Conservation (phyloP, 2,888 invertebrate genomes). For the Cryptus armator region DNA sequence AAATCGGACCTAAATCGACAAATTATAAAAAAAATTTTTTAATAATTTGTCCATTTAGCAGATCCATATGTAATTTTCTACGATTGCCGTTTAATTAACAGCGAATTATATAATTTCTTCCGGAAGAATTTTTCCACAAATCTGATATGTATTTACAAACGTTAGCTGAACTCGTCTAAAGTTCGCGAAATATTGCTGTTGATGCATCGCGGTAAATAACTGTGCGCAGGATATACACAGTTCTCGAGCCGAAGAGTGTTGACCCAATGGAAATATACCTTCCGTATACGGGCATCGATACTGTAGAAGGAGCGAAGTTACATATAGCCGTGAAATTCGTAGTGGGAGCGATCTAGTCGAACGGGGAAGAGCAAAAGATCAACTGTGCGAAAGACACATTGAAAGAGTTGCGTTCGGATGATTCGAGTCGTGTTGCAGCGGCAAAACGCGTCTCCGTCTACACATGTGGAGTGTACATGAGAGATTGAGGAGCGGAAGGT, state of each 20-base stretch:
- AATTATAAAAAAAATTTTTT: no score
- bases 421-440: not conserved
- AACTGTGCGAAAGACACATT: not conserved
- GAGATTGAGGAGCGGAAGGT: conserved; percentile 32
- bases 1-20: no score
- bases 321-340: not conserved
- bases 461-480: not conserved
- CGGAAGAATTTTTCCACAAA: not conserved
- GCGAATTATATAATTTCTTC: not conserved
- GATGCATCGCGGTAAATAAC: conserved; percentile 12
- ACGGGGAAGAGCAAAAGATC: not conserved
- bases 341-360: not conserved
- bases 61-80: not conserved
- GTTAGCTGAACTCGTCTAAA: not conserved
- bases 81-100: not conserved
- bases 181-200: not conserved
- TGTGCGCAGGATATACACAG: not conserved
- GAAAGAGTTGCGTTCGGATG: not conserved
- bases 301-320: not conserved
- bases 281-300: conserved; percentile 1
- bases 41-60: no score
- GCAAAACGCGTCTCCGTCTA: not conserved
- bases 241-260: conserved; percentile 25
- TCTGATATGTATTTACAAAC: no score
- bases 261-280: conserved; percentile 64